A percentile compares a stretch with the other conserved stretches of the same genome.
Conservation (phyloP, 2,113 vertebrate genomes). For the Coregonus clupeaformis region DNA sequence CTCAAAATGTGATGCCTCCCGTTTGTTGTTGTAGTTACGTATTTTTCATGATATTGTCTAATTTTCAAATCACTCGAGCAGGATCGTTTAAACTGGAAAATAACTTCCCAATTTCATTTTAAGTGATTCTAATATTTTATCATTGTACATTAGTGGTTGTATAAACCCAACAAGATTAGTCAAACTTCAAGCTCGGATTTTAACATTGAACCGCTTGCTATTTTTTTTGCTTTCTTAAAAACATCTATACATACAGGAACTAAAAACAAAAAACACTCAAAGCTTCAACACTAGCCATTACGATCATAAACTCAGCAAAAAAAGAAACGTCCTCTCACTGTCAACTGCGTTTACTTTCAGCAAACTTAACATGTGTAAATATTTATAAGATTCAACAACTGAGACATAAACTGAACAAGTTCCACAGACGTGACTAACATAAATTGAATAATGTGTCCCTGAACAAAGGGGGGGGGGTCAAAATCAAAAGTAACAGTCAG, state of each 20-base stretch:
- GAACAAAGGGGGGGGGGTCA: too few relatives aligned
- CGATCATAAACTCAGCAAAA: too few relatives aligned
- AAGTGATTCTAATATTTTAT: slow-evolving; percentile 20
- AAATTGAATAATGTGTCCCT: too few relatives aligned
- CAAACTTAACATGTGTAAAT: too few relatives aligned
- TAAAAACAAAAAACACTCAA: neutral
- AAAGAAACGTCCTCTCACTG: too few relatives aligned
- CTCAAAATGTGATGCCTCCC: slow-evolving; percentile 26
- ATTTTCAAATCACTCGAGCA: slow-evolving; percentile 15
- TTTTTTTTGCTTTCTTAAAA: too few relatives aligned
- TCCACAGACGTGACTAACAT: too few relatives aligned
- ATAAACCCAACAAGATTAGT: slow-evolving; percentile 15
- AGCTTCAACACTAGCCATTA: neutral
- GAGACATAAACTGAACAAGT: too few relatives aligned
- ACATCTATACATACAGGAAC: neutral
- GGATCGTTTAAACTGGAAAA: slow-evolving; percentile 27
- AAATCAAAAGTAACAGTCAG: too few relatives aligned
- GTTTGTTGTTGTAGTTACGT: slow-evolving; percentile 40
- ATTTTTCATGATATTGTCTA: slow-evolving; percentile 20
- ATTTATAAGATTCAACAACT: too few relatives aligned
- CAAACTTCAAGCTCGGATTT: neutral
- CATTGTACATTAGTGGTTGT: neutral
- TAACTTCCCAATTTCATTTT: slow-evolving; percentile 28
- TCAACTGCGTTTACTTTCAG: too few relatives aligned
- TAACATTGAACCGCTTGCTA: neutral